A percentile compares a stretch with the other conserved stretches of the same genome.
phyloP scores from a whole-genome alignment of 2,797 vertebrate species.

The Esox masquinongy region DNA sequence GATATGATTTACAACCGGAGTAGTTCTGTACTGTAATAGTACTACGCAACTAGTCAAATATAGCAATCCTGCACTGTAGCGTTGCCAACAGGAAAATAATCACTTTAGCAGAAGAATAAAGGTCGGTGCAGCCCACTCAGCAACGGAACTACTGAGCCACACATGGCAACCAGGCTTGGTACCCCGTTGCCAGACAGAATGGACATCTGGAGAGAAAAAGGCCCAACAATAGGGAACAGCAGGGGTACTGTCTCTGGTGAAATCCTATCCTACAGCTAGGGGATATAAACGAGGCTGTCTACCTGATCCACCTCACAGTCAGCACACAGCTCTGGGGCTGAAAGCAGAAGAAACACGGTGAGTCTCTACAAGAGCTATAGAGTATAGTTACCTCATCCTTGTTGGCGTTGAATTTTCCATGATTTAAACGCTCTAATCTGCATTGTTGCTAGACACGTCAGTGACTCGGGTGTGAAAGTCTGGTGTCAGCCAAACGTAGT shows the following conservation, averaged over 20 bases:
- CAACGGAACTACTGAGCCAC: background rate
- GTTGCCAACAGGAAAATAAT: background rate
- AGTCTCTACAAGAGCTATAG: background rate
- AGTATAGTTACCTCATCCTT: background rate
- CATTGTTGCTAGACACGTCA: background rate
- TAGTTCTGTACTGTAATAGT: too few relatives aligned
- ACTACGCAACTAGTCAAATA: background rate
- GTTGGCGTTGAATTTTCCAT: background rate
- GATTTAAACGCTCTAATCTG: background rate
- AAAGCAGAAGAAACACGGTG: background rate
- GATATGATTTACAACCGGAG: too few relatives aligned
- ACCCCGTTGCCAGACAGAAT: background rate
- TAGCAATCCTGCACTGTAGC: background rate
- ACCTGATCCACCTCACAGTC: background rate
- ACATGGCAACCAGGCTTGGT: background rate
- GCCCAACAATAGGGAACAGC: slow-evolving; percentile 9
- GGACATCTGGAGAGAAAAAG: background rate
- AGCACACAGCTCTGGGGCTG: background rate
- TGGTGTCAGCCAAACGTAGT: background rate
- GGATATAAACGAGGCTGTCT: background rate
- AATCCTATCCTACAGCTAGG: background rate
- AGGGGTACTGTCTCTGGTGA: slow-evolving; percentile 15
- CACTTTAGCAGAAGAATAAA: background rate
- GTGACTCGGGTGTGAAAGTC: background rate
- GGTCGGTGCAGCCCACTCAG: background rate